A percentile compares a stretch with the other conserved stretches of the same genome.
Conservation (phyloP, 1,140 invertebrate species). For the Bombus soroeensis region DNA sequence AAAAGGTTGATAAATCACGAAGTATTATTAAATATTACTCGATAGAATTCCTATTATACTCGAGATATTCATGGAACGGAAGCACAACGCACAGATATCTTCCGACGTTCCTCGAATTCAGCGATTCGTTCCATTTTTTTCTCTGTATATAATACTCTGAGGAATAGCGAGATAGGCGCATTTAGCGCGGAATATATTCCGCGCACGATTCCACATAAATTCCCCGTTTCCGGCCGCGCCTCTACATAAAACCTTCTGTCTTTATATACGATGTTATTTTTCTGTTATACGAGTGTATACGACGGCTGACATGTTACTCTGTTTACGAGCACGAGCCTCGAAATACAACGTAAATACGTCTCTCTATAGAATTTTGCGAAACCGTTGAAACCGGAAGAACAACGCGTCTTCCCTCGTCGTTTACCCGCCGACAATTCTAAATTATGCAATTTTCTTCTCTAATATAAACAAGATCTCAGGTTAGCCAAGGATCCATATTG, state of each 20-base stretch:
- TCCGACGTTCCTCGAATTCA: neutral
- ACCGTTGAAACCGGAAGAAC: neutral
- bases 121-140: neutral
- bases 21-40: neutral
- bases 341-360: conserved; percentile 50
- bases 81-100: neutral
- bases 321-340: conserved; percentile 55
- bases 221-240: conserved; percentile 24
- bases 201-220: conserved; percentile 47
- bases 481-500: neutral
- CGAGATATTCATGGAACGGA: neutral
- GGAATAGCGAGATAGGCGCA: conserved; percentile 6
- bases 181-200: conserved; percentile 42
- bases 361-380: conserved; percentile 40
- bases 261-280: conserved; percentile 61
- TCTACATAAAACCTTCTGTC: conserved; percentile 33
- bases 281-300: conserved; percentile 57
- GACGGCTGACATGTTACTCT: conserved; percentile 57
- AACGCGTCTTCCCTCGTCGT: neutral
- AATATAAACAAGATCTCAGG: neutral
- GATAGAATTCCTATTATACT: neutral
- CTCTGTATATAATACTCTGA: neutral
- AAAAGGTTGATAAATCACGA: neutral
- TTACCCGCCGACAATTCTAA: neutral
- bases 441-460: conserved; percentile 1